Evolutionary conservation across 2,888 invertebrate genomes (phyloP), one percentile per base, ranked within the genome.

Genomic region (Nineta flava): DNA sequence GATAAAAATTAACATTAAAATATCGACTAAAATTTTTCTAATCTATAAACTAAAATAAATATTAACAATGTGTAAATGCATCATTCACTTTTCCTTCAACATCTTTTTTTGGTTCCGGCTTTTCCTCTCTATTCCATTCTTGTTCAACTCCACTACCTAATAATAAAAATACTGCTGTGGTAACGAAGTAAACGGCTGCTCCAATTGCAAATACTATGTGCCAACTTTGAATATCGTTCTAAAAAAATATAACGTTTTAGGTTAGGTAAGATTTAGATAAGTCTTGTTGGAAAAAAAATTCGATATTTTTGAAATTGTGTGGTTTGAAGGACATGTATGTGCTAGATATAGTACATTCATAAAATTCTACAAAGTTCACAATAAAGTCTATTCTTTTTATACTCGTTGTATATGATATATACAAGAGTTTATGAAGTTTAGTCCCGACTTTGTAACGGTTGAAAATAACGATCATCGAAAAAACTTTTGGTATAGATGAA

Each of bases 151-250:
- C 82, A 0, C 80, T 79, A 6, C 86, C 86, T 53, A 85, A 79
- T 2, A 82, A 50, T 59, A 78, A 77, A 64, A 82, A 87, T 51
- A 84, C 66, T 3, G 82, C 46, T 0, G 84, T 84, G 0, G 81
- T 75, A 2, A 78, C 72, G 13, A 79, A 76, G 59, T 86, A 87
- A 1, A 81, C 72, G 0, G 71, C 70, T 0, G 83, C 80, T 1
- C 85, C 85, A 31, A 84, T 80, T 57, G 79, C 71, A 60, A 86
- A 86, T 47, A 85, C 76, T 26, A 75, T 72, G 47, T 82, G 75
- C 86, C 86, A 87, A 62, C 85, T 78, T 17, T 75, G 70, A 49
- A 86, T 72, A n/a, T 83, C 81, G 55, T 83, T 85, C 84, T 86
- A 62, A n/a, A 69, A 69, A 53, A 48, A 54, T 47, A 50, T 16